Evolutionary conservation across 2,797 vertebrate species (phyloP), one percentile per base, ranked within the genome.

Genomic region (Pseudochirops corinnae): DNA sequence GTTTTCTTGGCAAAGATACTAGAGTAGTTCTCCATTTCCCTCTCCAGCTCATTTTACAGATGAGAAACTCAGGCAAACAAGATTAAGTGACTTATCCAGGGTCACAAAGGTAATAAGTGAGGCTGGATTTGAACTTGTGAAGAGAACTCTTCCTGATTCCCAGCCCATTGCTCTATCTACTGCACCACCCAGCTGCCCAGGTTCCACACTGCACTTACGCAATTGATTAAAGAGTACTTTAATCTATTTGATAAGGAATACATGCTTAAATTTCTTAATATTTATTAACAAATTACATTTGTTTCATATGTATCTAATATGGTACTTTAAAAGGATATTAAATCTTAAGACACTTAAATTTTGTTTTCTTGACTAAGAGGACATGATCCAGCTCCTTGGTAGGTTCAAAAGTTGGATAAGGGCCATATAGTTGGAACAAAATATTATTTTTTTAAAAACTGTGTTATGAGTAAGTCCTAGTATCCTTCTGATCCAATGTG

Each of bases 181-280:
- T 67, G 5, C 14, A n/a, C 13, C 4, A n/a, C 14, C 33, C 31
- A 82, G 67, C n/a, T 74, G 5, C n/a, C 67, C n/a, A 24, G 74
- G 92, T 53, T 93, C 56, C 57, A 5, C 46, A 28, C 7, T 55
- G 55, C 46, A 18, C 33, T 50, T 57, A 55, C 53, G 62, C 0
- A 14, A 53, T 46, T 5, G 7, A 93, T 26, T 46, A 29, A 60
- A 87, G 26, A 26, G 14, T 3, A 18, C 0, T 57, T 90, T 26
- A 90, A 55, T 46, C 58, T 55, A 56, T 5, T 50, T 26, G 28
- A 5, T 24, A 92, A 46, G 4, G 52, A 33, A 93, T 0, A 46
- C 26, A 90, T 9, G 11, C 52, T 16, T 91, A 92, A n/a, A 58
- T 26, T 87, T 50, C 91, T 92, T 55, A 95, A 82, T 91, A 94